These are phyloP conservation scores for Nasonovia ribisnigri DNA, from an alignment of 2,888 invertebrate species.

Conservation along the genomic window DNA sequence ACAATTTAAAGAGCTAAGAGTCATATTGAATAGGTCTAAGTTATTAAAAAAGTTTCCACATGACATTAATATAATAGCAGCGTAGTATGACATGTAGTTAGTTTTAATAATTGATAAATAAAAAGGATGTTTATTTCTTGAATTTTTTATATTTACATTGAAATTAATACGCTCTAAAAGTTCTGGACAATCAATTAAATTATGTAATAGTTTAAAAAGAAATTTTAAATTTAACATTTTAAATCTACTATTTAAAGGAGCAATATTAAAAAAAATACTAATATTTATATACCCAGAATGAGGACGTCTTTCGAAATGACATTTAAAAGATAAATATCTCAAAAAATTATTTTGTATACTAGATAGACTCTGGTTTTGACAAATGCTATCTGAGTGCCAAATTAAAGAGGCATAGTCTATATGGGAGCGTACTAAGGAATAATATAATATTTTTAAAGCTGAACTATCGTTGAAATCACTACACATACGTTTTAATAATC, in stretches of 20 bases:
- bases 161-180: background rate
- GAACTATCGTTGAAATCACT: too few relatives aligned
- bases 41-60: background rate
- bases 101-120: background rate
- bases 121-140: slow-evolving; percentile 3
- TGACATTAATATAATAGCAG: background rate
- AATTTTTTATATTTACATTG: background rate
- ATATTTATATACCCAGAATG: background rate
- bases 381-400: too few relatives aligned
- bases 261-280: background rate
- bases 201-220: too few relatives aligned
- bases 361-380: background rate
- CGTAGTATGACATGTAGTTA: background rate
- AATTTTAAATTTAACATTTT: too few relatives aligned
- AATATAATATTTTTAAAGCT: too few relatives aligned
- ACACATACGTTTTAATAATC: too few relatives aligned
- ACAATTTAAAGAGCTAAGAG: background rate
- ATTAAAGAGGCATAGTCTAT: too few relatives aligned
- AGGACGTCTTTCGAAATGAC: background rate
- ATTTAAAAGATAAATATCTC: background rate
- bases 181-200: too few relatives aligned
- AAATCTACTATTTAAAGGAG: too few relatives aligned
- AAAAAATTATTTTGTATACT: background rate
- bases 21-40: background rate
- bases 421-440: too few relatives aligned